Conservation (phyloP, 2,113 vertebrate genomes). For the Podarcis cretensis region DNA sequence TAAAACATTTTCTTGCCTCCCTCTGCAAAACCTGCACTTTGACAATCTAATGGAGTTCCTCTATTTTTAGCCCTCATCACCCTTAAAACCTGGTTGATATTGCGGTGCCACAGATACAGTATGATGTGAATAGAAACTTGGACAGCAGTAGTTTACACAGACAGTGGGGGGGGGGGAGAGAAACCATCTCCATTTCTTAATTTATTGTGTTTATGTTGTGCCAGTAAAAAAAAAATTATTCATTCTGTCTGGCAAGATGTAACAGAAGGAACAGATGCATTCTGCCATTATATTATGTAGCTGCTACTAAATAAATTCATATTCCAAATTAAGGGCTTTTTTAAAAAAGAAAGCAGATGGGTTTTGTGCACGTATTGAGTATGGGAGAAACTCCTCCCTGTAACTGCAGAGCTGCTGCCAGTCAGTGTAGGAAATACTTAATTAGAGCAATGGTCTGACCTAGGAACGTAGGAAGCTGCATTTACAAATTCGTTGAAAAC, state of each 20-base stretch:
- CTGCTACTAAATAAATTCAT: conserved; percentile 15
- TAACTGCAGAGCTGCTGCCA: too few species aligned
- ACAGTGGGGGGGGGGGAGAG: not conserved
- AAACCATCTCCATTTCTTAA: not conserved
- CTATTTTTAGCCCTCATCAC: not conserved
- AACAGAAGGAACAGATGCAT: conserved; percentile 7
- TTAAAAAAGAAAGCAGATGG: conserved; percentile 6
- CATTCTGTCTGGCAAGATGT: conserved; percentile 5
- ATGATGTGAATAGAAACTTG: not conserved
- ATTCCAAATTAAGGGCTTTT: conserved; percentile 3
- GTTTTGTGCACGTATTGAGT: conserved; percentile 18
- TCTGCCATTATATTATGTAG: not conserved
- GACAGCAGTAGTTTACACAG: not conserved
- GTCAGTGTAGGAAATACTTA: too few species aligned
- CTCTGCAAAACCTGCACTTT: not conserved
- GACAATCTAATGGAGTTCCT: not conserved
- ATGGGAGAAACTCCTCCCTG: too few species aligned
- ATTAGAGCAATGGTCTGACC: too few species aligned
- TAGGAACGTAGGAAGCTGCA: too few species aligned
- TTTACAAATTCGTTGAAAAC: not conserved
- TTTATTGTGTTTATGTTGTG: conserved; percentile 12
- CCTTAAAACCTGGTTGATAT: not conserved
- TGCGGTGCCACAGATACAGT: not conserved
- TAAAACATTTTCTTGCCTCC: not conserved
- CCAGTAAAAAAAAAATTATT: not conserved